Conservation (phyloP, 2,113 vertebrate genomes). For the Talpa occidentalis region DNA sequence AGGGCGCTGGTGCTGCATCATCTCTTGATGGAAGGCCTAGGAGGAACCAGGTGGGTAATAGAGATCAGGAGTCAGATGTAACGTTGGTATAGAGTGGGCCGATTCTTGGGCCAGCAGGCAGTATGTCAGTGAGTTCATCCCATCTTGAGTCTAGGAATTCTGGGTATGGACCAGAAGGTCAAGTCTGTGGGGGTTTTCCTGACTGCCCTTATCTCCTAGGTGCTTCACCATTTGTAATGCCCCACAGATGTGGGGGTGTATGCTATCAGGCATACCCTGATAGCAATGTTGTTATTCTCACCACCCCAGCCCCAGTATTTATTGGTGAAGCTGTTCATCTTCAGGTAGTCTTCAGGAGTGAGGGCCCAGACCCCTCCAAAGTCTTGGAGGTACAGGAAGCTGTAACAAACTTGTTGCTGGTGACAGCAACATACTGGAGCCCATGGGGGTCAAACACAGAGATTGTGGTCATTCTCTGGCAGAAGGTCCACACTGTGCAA, state of each 20-base stretch:
- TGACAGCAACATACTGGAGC: conserved; percentile 94
- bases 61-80: conserved; percentile 85
- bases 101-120: conserved; percentile 90
- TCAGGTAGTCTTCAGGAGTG: conserved; percentile 96
- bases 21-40: conserved; percentile 82
- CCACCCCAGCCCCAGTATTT: conserved; percentile 98
- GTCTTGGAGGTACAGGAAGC: conserved; percentile 94
- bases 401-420: conserved; percentile 99
- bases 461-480: conserved; percentile 97
- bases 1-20: conserved; percentile 77
- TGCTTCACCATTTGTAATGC: conserved; percentile 98
- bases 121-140: conserved; percentile 95
- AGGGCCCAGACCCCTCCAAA: conserved; percentile 96
- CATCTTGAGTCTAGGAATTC: conserved; percentile 94
- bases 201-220: conserved; percentile 93
- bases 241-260: conserved; percentile 94
- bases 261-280: conserved; percentile 94
- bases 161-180: conserved; percentile 96
- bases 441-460: conserved; percentile 92
- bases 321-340: conserved; percentile 97
- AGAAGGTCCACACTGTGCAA: conserved; percentile 96
- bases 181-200: conserved; percentile 96
- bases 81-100: conserved; percentile 95
- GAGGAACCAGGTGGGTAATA: conserved; percentile 73
- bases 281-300: conserved; percentile 95